Evolutionary conservation across 2,113 vertebrate species (phyloP), one percentile per base, ranked within the genome.

Genomic region (Tautogolabrus adspersus): DNA sequence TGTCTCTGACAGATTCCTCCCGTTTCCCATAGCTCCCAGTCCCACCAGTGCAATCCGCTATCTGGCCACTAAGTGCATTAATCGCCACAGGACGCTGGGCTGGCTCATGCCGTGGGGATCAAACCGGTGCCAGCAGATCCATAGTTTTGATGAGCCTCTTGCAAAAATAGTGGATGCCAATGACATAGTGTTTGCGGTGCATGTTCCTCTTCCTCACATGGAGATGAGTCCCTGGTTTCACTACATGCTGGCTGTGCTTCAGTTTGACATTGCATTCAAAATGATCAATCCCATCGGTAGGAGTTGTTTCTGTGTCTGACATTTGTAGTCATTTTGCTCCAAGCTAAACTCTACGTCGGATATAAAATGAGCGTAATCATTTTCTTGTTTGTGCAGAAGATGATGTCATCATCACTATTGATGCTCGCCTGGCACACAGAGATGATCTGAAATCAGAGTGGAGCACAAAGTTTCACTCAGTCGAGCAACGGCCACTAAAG

Each of bases 181-280:
- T 0, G 46, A 82, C 57, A 85, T 88, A 0, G 97, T 98, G 6
- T 98, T 98, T 46, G 92, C 96, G 0, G 94, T 97, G 40, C 97
- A 98, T 26, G 80, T 97, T 6, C 97, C 97, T 0, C 94, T 94
- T n/a, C 95, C 94, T 18, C 64, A 61, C 77, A 95, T 93, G 88
- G 95, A 98, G 94, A 97, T 98, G 97, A 98, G 96, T 81, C 94
- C 97, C 72, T 98, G 96, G 97, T 98, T 98, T 92, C 97, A 97
- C 77, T 98, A 97, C 81, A 96, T 98, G 94, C 94, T 98, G 3
- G 94, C 96, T 66, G 93, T 98, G 80, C 93, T 98, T 49, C 96
- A 98, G 74, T 91, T 98, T 68, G 96, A 98, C 91, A 96, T 98
- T 0, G 96, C 95, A 0, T 98, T 97, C 93, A 96, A 95, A 91